Evolutionary conservation across 2,113 vertebrate genomes (phyloP), one percentile per base, ranked within the genome.

Genomic region (Puma concolor): DNA sequence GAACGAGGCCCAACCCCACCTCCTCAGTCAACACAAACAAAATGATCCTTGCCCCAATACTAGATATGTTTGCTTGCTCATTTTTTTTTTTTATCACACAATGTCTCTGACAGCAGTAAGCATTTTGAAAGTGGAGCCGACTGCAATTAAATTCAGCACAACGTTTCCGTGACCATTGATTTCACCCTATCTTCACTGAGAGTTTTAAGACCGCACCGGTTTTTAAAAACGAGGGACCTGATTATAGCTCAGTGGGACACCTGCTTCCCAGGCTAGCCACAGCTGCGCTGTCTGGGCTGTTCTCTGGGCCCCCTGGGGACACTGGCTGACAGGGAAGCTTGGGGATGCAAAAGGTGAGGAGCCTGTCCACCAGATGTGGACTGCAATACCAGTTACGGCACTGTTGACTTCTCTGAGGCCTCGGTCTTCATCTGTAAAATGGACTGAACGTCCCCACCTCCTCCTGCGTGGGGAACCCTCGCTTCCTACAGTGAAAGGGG

Each of bases 81-180:
- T n/a, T 29, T 27, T 6, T 57, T 44, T 44, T 76, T 74, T 50
- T 74, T 48, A 80, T 16, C 11, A 60, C 63, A 79, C 87, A 87
- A 76, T n/a, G 12, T 44, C 54, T 88, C 71, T 79, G 89, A 88
- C 48, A 77, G 63, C 38, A 54, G 31, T 38, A 71, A 76, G 54
- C 82, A 48, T 85, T 86, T 67, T 54, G 63, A 91, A 93, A 91
- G 94, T 3, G 0, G 25, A 48, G 50, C 19, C 1, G 33, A 17
- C 36, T 33, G 60, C 54, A 82, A 91, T 64, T 96, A 86, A 72
- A 93, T 89, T 91, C 80, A 86, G 92, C 48, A 82, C 60, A 57
- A 9, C 71, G 92, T 67, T 87, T 94, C 63, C 89, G 87, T 31
- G 84, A 95, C 44, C 5, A 19, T 10, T 80, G 77, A 91, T 95